phyloP scores from a whole-genome alignment of 2,888 invertebrate genomes.

The Oeneis ivallda region DNA sequence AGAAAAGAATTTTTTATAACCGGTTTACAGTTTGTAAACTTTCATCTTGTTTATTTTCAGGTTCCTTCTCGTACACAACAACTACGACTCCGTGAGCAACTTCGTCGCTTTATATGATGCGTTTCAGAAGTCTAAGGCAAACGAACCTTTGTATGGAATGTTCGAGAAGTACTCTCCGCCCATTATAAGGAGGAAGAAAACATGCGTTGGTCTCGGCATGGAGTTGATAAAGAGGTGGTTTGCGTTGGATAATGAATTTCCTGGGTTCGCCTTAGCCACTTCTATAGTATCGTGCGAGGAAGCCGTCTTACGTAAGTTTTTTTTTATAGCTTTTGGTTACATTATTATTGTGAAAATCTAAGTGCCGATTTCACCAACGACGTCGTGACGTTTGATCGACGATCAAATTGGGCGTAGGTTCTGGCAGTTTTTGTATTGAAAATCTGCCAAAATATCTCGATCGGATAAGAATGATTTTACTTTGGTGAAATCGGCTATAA shows the following conservation, averaged over 20 bases:
- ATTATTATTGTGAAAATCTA: neutral
- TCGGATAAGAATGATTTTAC: too few species aligned
- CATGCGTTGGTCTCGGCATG: slow-evolving; percentile 93
- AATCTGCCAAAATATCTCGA: too few species aligned
- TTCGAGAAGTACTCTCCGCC: slow-evolving; percentile 90
- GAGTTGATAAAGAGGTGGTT: slow-evolving; percentile 87
- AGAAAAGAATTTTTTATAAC: too few species aligned
- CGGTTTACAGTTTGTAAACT: neutral
- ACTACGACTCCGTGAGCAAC: slow-evolving; percentile 95
- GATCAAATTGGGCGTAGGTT: too few species aligned
- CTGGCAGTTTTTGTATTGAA: too few species aligned
- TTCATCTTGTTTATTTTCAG: neutral
- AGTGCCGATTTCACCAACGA: too few species aligned
- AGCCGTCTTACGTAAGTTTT: slow-evolving; percentile 72
- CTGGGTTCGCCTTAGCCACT: slow-evolving; percentile 83
- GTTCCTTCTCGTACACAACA: slow-evolving; percentile 89
- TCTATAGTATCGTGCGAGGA: slow-evolving; percentile 93
- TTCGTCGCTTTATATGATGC: slow-evolving; percentile 86
- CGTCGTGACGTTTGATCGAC: too few species aligned
- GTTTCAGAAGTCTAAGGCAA: slow-evolving; percentile 83
- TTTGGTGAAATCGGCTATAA: too few species aligned
- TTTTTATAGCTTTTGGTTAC: too few species aligned
- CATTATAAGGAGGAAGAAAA: slow-evolving; percentile 89
- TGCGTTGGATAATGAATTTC: slow-evolving; percentile 82
- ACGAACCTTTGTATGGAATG: slow-evolving; percentile 84